Evolutionary conservation across 2,113 vertebrate genomes (phyloP).

Genomic region (Halcyon senegalensis): DNA sequence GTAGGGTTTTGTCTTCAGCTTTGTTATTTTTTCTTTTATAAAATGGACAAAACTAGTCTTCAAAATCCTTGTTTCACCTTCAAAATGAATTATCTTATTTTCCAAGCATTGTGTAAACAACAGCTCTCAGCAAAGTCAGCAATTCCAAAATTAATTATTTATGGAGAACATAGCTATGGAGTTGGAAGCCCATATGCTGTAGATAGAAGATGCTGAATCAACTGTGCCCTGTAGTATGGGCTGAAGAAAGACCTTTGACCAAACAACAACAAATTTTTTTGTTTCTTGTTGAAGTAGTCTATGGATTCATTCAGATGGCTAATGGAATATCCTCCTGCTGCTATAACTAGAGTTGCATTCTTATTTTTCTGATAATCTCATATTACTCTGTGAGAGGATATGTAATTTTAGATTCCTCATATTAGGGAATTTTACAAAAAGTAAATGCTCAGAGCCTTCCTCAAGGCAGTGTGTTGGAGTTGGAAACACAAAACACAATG

Average conservation of each 20-base stretch:
- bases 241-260: background rate
- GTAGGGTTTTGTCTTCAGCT: background rate
- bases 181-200: background rate
- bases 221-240: background rate
- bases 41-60: background rate
- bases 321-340: background rate
- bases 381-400: background rate
- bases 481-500: background rate
- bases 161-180: background rate
- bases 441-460: background rate
- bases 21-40: background rate
- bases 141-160: background rate
- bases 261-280: background rate
- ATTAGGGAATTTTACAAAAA: background rate
- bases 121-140: background rate
- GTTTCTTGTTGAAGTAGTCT: background rate
- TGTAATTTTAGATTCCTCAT: background rate
- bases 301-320: background rate
- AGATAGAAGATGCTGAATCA: background rate
- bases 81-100: background rate
- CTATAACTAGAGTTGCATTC: background rate
- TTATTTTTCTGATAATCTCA: background rate
- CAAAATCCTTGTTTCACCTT: background rate
- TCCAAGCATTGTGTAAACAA: background rate
- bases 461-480: background rate